Base-by-base conservation (phyloP, 2,888 invertebrate species). In the Cosmia pyralina region DNA sequence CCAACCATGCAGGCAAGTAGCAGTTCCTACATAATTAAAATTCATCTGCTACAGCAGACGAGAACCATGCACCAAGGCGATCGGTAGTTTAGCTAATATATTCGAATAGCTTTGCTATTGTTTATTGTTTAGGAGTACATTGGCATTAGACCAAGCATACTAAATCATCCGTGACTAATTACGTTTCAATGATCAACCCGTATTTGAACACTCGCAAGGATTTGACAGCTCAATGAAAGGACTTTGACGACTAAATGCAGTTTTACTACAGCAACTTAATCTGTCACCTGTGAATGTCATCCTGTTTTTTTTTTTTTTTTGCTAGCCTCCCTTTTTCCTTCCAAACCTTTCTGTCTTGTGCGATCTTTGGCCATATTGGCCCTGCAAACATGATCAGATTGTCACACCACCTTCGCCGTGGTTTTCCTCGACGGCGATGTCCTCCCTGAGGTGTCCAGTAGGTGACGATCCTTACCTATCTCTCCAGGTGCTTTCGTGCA, bases 1-100 rank as follows among this genome's bases (percentile, higher is more conserved):
- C 7, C 38, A 41, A 57, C 2, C 13, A 17, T 4, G 6, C 38
- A 38, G 38, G 38, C 4, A 41, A 41, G 41, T 41, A 41, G 44
- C 71, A 11, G 5, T 5, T 11, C n/a, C 13, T 19, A 15, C 0
- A 48, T 44, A 5, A 66, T 79, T 67, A 52, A 55, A 55, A 80
- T 73, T 66, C 63, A 66, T 34, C 15, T 34, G n/a, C 15, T 46
- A 34, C 17, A 38, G 4, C 34, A 50, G 13, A 53, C 52, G 19
- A 72, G 58, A 66, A 58, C n/a, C 28, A 52, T 55, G 13, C 50
- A 55, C 38, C 50, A 75, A 83, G 81, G 81, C 68, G 67, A 67
- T 44, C 50, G 48, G 22, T 41, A 53, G 52, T 19, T n/a, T 17
- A 62, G 28, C 17, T 67, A 77, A 66, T 55, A 44, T 70, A 77